Conservation (phyloP, 2,113 vertebrate genomes). For the Pogona vitticeps region DNA sequence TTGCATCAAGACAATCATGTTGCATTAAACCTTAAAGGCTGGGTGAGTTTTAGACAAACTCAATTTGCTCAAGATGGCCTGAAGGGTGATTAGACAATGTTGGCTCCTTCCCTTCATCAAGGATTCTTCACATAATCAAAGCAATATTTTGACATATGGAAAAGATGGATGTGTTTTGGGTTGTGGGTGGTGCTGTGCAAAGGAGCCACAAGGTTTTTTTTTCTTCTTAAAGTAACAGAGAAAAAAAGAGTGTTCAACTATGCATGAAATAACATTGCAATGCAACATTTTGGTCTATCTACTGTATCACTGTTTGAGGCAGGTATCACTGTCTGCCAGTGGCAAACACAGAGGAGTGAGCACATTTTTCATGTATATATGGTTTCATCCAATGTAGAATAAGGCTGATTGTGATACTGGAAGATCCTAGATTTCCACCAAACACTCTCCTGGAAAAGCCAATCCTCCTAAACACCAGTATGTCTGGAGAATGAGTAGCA, state of each 20-base stretch:
- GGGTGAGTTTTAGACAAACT: slow-evolving; percentile 79
- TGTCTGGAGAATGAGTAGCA: too few relatives aligned
- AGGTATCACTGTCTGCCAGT: not conserved
- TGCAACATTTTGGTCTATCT: slow-evolving; percentile 9
- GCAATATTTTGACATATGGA: slow-evolving; percentile 52
- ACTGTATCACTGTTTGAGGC: not conserved
- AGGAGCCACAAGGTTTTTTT: not conserved
- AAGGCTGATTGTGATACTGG: not conserved
- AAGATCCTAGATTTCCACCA: not conserved
- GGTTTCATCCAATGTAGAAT: too few relatives aligned
- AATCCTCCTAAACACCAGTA: not conserved
- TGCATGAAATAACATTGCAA: slow-evolving; percentile 34
- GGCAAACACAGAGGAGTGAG: not conserved
- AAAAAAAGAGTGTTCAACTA: slow-evolving; percentile 35
- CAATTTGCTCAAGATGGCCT: slow-evolving; percentile 79
- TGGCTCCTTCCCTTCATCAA: slow-evolving; percentile 66
- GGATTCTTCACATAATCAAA: slow-evolving; percentile 51
- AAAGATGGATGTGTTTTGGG: slow-evolving; percentile 3
- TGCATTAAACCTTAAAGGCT: slow-evolving; percentile 76
- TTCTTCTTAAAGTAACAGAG: slow-evolving; percentile 8
- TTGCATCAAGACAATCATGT: slow-evolving; percentile 71
- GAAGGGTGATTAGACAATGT: slow-evolving; percentile 67
- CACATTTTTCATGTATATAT: too few relatives aligned
- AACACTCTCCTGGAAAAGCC: not conserved
- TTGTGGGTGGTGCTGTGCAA: not conserved